These are phyloP conservation scores for Sialis lutaria DNA, from an alignment of 2,888 invertebrate genomes.

Conservation along the genomic window DNA sequence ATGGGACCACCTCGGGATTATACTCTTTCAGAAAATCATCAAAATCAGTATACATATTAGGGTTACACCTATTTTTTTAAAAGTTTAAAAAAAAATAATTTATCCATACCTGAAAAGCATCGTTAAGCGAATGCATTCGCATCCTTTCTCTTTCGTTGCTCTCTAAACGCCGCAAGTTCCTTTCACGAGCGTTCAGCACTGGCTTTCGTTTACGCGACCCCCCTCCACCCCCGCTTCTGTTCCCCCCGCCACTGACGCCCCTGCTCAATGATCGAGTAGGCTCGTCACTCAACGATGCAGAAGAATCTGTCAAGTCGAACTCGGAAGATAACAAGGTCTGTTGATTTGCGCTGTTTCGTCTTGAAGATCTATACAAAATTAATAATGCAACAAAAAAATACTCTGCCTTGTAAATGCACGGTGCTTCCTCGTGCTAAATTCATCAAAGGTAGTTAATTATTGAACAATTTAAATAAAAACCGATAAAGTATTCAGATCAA, in stretches of 20 bases:
- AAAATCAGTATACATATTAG: no score
- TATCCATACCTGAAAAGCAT: conserved; percentile 66
- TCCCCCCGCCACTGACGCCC: not conserved
- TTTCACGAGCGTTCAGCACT: conserved; percentile 64
- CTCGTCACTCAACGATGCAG: conserved; percentile 2
- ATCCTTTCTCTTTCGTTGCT: conserved; percentile 83
- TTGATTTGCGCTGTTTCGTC: not conserved
- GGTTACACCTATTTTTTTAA: no score
- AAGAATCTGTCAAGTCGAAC: conserved; percentile 4
- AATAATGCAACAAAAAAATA: no score
- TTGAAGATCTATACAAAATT: not conserved
- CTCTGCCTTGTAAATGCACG: no score
- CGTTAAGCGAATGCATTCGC: conserved; percentile 84
- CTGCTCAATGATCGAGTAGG: not conserved
- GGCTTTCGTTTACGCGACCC: conserved; percentile 45
- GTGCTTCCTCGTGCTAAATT: no score
- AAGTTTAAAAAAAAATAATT: no score
- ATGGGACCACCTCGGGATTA: no score
- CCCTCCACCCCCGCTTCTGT: not conserved
- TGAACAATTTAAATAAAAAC: no score
- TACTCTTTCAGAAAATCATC: no score
- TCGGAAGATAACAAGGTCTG: not conserved
- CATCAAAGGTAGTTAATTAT: no score
- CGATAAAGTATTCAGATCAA: no score
- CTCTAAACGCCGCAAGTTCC: conserved; percentile 71